phyloP scores from a whole-genome alignment of 1,140 invertebrate species.

The Pantala flavescens region DNA sequence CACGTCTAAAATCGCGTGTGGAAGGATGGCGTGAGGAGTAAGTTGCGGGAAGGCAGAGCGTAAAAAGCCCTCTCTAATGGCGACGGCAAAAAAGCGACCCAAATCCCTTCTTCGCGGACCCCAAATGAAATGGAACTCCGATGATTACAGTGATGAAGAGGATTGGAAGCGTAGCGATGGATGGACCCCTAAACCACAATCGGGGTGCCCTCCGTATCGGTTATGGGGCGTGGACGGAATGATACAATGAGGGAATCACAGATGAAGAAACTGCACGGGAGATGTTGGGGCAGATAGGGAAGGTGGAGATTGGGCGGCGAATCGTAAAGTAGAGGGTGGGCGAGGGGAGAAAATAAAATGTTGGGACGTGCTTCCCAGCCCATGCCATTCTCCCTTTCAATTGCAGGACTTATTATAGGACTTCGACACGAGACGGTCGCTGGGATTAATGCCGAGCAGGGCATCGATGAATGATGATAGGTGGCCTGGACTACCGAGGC shows the following conservation, averaged over 20 bases:
- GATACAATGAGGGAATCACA: conserved; percentile 5
- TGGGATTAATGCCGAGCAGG: too few relatives aligned
- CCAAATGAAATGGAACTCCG: background rate
- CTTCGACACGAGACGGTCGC: too few relatives aligned
- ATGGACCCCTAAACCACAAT: background rate
- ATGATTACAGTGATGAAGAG: conserved; percentile 3
- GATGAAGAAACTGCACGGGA: background rate
- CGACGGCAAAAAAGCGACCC: background rate
- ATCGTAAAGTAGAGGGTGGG: background rate
- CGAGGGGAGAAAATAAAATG: background rate
- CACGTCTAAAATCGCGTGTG: too few relatives aligned
- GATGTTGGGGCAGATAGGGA: too few relatives aligned
- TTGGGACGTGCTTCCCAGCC: too few relatives aligned
- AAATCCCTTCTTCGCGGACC: background rate
- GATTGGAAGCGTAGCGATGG: background rate
- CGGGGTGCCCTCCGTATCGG: background rate
- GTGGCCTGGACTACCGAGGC: too few relatives aligned
- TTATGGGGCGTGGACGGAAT: background rate
- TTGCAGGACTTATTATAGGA: too few relatives aligned
- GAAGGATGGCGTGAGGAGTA: too few relatives aligned
- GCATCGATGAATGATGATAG: too few relatives aligned
- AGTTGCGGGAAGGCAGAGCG: too few relatives aligned
- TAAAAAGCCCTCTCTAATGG: too few relatives aligned
- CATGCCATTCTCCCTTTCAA: too few relatives aligned
- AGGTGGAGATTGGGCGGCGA: background rate